These are phyloP conservation scores for Eulithis prunata DNA, from an alignment of 2,888 invertebrate genomes.

Conservation along the genomic window DNA sequence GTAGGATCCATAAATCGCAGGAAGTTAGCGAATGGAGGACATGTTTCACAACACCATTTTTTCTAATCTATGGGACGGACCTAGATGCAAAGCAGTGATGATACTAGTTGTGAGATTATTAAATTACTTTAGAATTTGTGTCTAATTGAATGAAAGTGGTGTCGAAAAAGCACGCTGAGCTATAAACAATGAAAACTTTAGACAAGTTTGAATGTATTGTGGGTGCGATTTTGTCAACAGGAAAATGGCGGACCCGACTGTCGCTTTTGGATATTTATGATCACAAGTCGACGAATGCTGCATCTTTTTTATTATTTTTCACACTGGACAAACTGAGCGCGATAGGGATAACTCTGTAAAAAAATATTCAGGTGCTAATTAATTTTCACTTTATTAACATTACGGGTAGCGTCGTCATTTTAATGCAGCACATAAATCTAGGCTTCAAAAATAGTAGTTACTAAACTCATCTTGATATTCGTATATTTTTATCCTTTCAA, in stretches of 20 bases:
- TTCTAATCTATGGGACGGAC: too few relatives aligned
- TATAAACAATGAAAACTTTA: conserved; percentile 78
- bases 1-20: too few relatives aligned
- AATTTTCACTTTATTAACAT: too few relatives aligned
- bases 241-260: conserved; percentile 79
- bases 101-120: too few relatives aligned
- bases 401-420: too few relatives aligned
- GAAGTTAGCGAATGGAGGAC: too few relatives aligned
- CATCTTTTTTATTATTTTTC: conserved; percentile 73
- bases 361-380: too few relatives aligned
- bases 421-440: too few relatives aligned
- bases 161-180: conserved; percentile 53
- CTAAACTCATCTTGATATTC: background rate
- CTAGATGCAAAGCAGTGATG: too few relatives aligned
- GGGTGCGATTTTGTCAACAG: conserved; percentile 81
- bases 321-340: conserved; percentile 56
- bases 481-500: conserved; percentile 2
- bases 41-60: too few relatives aligned
- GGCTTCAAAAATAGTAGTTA: background rate
- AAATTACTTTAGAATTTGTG: conserved; percentile 23
- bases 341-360: too few relatives aligned
- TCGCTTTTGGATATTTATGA: conserved; percentile 78
- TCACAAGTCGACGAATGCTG: conserved; percentile 74
- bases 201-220: conserved; percentile 79
- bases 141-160: conserved; percentile 40